phyloP scores from a whole-genome alignment of 2,888 invertebrate genomes.

The Rugalucina vietnamica region DNA sequence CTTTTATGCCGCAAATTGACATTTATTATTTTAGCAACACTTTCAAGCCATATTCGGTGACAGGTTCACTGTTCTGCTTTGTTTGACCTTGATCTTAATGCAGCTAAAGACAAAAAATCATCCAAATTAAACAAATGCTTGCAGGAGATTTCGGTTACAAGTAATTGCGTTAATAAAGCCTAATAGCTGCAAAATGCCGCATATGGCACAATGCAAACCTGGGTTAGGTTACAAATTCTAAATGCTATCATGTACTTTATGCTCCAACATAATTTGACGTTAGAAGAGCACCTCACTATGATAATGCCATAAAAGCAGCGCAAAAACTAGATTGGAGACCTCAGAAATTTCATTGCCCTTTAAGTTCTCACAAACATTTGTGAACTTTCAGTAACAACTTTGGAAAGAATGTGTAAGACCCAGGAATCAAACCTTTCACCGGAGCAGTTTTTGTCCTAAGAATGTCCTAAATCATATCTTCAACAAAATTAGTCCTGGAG shows the following conservation, averaged over 20 bases:
- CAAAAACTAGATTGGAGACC: background rate
- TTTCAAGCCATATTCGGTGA: conserved; percentile 7
- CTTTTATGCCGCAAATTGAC: conserved; percentile 5
- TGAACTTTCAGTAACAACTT: too few species aligned
- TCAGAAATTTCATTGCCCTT: background rate
- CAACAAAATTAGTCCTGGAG: too few species aligned
- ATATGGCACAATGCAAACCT: background rate
- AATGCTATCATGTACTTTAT: background rate
- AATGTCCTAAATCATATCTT: too few species aligned
- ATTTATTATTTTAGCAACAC: conserved; percentile 12
- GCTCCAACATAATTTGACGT: background rate
- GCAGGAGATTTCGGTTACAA: background rate
- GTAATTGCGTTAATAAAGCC: background rate
- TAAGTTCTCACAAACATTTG: too few species aligned
- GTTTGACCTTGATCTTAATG: background rate
- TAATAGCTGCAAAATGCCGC: background rate
- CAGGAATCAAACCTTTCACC: too few species aligned
- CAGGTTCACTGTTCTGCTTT: background rate
- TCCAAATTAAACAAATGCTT: background rate
- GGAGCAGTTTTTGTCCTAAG: too few species aligned
- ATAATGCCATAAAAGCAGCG: background rate
- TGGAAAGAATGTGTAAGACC: too few species aligned
- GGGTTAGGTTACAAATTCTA: background rate
- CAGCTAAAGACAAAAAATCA: background rate
- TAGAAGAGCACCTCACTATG: background rate